These are phyloP conservation scores for Tyto alba DNA, from an alignment of 2,113 vertebrate species.

Conservation along the genomic window DNA sequence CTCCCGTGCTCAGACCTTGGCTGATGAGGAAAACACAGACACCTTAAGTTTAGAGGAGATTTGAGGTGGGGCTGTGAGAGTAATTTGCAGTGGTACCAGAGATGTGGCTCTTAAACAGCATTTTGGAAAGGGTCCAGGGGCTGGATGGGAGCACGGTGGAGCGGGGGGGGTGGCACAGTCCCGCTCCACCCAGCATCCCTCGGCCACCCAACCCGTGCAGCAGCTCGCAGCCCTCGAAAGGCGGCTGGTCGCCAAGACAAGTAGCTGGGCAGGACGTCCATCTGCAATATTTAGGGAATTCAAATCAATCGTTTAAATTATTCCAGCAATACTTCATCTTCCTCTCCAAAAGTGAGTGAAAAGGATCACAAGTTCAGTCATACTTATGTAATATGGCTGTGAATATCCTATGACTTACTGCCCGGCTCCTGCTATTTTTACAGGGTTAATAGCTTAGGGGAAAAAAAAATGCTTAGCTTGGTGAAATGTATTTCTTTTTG, in stretches of 20 bases:
- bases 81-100: not conserved
- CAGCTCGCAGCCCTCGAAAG: not conserved
- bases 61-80: not conserved
- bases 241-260: not conserved
- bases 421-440: not conserved
- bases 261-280: not conserved
- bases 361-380: not conserved
- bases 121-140: not conserved
- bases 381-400: not conserved
- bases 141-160: not conserved
- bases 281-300: constrained; percentile 3
- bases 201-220: not conserved
- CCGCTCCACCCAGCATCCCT: not conserved
- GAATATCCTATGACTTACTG: not conserved
- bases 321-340: constrained; percentile 5
- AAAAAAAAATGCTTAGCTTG: not conserved
- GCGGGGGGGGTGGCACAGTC: not conserved
- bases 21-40: not conserved
- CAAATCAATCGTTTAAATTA: not conserved
- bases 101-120: not conserved
- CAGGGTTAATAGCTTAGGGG: not conserved
- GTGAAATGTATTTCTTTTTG: not conserved
- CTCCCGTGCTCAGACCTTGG: not conserved
- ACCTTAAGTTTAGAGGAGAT: not conserved
- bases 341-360: not conserved